phyloP scores from a whole-genome alignment of 2,113 vertebrate species.

The Leucosticte australis region DNA sequence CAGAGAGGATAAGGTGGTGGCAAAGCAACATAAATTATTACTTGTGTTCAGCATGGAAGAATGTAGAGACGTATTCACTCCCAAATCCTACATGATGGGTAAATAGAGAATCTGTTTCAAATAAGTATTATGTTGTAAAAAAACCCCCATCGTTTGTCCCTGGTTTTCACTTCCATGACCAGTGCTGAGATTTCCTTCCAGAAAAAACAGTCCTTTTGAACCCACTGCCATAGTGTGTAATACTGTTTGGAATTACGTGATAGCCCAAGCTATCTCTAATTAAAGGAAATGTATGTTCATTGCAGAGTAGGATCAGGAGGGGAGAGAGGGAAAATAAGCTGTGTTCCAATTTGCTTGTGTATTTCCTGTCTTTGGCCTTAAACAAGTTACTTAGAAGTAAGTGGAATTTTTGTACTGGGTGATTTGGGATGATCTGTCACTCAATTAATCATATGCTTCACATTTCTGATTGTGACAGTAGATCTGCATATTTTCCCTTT shows the following conservation, averaged over 20 bases:
- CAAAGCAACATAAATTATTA: not conserved
- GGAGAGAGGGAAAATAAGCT: not conserved
- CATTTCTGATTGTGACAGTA: not conserved
- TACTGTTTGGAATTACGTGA: not conserved
- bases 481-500: not conserved
- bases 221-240: not conserved
- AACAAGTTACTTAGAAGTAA: not conserved
- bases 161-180: not conserved
- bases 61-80: accelerated
- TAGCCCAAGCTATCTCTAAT: not conserved
- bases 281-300: not conserved
- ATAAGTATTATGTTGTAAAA: not conserved
- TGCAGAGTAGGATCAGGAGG: not conserved
- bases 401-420: not conserved
- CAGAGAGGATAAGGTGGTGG: not conserved
- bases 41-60: not conserved
- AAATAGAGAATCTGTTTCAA: not conserved
- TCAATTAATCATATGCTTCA: not conserved
- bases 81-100: not conserved
- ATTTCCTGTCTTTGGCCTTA: not conserved
- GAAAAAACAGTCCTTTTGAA: not conserved
- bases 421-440: not conserved
- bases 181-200: not conserved
- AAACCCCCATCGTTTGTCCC: not conserved
- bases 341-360: not conserved